Evolutionary conservation across 2,888 invertebrate genomes (phyloP), one percentile per base, ranked within the genome.

Genomic region (Drosophila subquinaria): DNA sequence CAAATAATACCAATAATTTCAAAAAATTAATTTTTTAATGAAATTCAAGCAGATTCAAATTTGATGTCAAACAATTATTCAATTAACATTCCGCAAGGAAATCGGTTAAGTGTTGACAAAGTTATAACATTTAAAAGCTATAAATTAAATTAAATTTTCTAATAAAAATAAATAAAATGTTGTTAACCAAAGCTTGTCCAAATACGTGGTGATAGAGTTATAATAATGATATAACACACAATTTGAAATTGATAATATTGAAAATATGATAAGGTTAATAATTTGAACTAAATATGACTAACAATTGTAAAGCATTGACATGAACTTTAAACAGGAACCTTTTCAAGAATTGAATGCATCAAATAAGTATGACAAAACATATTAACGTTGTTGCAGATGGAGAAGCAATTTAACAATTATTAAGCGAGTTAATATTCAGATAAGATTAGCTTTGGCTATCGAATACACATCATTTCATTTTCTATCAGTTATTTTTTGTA

Each of bases 391-490:
- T 15, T 42, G 42, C 9, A 17, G n/a, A 1, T 38, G 23, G 23
- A 15, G n/a, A 33, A 36, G n/a, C n/a, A 36, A 38, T 10, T 2
- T 9, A 9, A 38, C 30, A 51, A 20, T n/a, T 30, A 3, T 56
- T 33, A 13, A 10, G 11, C 3, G 3, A 17, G 2, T 55, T 43
- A 33, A 9, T n/a, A n/a, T 35, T 13, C 20, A 20, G 43, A 56
- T 56, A 35, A 56, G 56, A 56, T 56, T 45, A 56, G n/a, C 42
- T 9, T 27, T 1, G 20, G 13, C 27, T 40, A 27, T 53, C 53
- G 43, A 23, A n/a, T 20, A 23, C 36, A 2, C 20, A 33, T 33
- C 20, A 10, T 20, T 38, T 10, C 9, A 6, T 15, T 10, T 38
- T 43, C 20, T 10, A 30, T 13, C 15, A 11, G 0, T 13, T 53